A percentile compares a stretch with the other conserved stretches of the same genome.
These are phyloP conservation scores for Aleiodes sp. DNA, from an alignment of 1,140 invertebrate species.

Conservation along the genomic window DNA sequence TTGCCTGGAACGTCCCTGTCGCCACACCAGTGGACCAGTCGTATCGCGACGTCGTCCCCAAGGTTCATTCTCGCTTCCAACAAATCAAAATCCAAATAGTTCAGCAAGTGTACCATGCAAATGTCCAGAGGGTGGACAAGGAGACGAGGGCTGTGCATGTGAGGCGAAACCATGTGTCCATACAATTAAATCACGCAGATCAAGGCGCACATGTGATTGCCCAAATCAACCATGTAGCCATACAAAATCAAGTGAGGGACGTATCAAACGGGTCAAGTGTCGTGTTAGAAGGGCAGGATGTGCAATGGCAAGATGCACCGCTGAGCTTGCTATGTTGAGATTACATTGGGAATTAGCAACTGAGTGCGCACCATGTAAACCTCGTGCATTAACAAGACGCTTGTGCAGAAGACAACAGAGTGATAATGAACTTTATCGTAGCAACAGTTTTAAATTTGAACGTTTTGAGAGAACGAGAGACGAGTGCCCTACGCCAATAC, in stretches of 20 bases:
- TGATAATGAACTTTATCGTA: conserved; percentile 84
- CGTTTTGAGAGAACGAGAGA: conserved; percentile 77
- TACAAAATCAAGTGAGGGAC: conserved; percentile 52
- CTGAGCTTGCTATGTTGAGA: conserved; percentile 60
- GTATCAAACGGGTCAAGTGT: conserved; percentile 61
- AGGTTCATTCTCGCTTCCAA: conserved; percentile 42
- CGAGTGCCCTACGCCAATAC: conserved; percentile 65
- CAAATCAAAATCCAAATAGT: conserved; percentile 33
- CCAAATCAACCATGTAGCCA: conserved; percentile 52
- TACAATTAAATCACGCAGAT: conserved; percentile 50
- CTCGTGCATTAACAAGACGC: conserved; percentile 69
- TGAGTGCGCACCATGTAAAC: conserved; percentile 61
- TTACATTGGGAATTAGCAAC: conserved; percentile 60
- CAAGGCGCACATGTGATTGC: conserved; percentile 54
- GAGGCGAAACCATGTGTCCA: conserved; percentile 54
- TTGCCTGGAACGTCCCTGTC: no score
- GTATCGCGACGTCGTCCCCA: conserved; percentile 47
- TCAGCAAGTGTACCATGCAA: conserved; percentile 42
- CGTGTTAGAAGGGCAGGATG: conserved; percentile 59
- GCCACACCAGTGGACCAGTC: conserved; percentile 44
- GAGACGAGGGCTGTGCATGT: conserved; percentile 52
- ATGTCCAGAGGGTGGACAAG: conserved; percentile 43
- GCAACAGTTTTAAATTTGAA: conserved; percentile 87
- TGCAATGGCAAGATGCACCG: conserved; percentile 60
- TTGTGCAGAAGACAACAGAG: conserved; percentile 73